Conservation (phyloP, 2,888 invertebrate species). For the Chironomus tentans region DNA sequence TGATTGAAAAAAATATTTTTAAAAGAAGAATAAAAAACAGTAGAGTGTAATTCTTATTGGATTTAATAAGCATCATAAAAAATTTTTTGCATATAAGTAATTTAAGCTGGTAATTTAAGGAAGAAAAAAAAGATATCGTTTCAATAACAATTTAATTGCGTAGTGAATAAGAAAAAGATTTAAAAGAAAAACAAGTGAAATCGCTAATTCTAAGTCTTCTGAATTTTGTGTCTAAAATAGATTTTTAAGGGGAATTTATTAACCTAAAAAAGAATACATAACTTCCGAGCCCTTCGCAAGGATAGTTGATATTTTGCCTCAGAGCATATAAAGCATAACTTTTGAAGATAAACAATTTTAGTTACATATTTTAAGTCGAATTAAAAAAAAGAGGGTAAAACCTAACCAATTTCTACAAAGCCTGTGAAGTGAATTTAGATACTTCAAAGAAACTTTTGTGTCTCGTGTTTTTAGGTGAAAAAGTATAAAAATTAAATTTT, state of each 20-base stretch:
- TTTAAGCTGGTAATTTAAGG: constrained; percentile 15
- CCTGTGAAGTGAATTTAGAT: constrained; percentile 23
- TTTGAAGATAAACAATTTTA: constrained; percentile 2
- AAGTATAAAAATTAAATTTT: not conserved
- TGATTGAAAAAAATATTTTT: constrained; percentile 26
- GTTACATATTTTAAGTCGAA: constrained; percentile 9
- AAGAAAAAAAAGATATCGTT: constrained; percentile 16
- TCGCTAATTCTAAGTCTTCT: constrained; percentile 27
- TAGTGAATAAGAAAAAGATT: not conserved
- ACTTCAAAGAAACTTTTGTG: constrained; percentile 26
- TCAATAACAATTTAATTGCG: constrained; percentile 21
- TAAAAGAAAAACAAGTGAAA: constrained; percentile 14
- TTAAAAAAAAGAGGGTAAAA: constrained; percentile 6
- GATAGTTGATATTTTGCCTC: constrained; percentile 14
- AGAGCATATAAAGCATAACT: constrained; percentile 19
- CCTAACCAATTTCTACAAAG: constrained; percentile 23
- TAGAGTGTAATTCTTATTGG: constrained; percentile 10
- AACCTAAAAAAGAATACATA: not conserved
- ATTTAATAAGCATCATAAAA: constrained; percentile 14
- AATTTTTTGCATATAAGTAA: constrained; percentile 22
- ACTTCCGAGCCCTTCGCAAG: too few relatives aligned
- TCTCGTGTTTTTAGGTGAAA: not conserved
- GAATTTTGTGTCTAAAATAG: constrained; percentile 25
- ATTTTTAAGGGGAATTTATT: constrained; percentile 10
- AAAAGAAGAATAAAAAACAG: not conserved